Evolutionary conservation across 2,888 invertebrate genomes (phyloP), one percentile per base, ranked within the genome.

Genomic region (Metalampra italica): DNA sequence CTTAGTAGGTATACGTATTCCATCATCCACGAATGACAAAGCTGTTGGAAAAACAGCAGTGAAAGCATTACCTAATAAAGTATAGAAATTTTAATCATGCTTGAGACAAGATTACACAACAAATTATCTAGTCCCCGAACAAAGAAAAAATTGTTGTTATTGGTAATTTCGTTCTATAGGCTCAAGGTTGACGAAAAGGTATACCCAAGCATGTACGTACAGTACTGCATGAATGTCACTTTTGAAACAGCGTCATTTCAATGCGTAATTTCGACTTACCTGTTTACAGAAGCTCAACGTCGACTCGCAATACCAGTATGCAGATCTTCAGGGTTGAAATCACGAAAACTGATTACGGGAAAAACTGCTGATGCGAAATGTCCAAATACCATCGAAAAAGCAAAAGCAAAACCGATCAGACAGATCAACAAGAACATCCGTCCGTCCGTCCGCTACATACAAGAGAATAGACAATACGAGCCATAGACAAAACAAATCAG

Each of bases 151-250:
- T n/a, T n/a, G n/a, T n/a, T 60, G 56, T 63, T 71, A 74, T 66
- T 64, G 57, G 64, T 68, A 71, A 71, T 63, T 60, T 59, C 51
- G 48, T 75, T 66, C 62, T 66, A 73, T 59, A 66, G 60, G 64
- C 70, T 81, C 87, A 88, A 87, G 87, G 87, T 83, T 87, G 81
- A 75, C 76, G 73, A 76, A 78, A 81, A 70, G 73, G 80, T 79
- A 75, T 71, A 66, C 62, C 63, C 62, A 57, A 60, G 70, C 66
- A 37, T 36, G 36, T n/a, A 14, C 2, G 22, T 22, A 22, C 5
- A 22, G n/a, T 22, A 22, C 22, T 22, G 22, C 58, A 67, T 51
- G 61, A 77, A 72, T 84, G 82, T 80, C 85, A 84, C 63, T 67
- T 60, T 51, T 36, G 53, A 57, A 62, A 63, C 58, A 59, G 46